A percentile compares a stretch with the other conserved stretches of the same genome.
These are phyloP conservation scores for Polypterus bichir DNA, from an alignment of 2,113 vertebrate genomes.

Conservation along the genomic window DNA sequence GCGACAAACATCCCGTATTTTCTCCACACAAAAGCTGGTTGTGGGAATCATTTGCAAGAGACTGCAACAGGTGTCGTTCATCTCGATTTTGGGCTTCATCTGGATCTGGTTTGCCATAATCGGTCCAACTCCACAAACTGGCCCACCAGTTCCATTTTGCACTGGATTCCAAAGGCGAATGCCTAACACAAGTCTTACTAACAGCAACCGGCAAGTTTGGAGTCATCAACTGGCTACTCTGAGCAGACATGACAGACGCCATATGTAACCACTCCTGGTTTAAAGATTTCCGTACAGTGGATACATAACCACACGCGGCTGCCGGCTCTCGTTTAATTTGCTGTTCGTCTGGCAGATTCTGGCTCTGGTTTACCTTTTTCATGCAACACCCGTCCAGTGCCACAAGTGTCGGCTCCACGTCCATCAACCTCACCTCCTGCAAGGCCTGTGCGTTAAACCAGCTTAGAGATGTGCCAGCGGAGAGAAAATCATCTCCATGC, in stretches of 20 bases:
- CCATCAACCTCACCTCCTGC: slow-evolving; percentile 26
- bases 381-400: no score
- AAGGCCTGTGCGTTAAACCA: slow-evolving; percentile 33
- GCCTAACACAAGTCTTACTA: no score
- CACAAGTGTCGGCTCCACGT: slow-evolving; percentile 1
- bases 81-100: no score
- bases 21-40: slow-evolving; percentile 26
- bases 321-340: slow-evolving; percentile 8
- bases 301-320: not conserved
- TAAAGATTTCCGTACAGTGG: slow-evolving; percentile 21
- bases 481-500: slow-evolving; percentile 8
- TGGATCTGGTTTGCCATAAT: slow-evolving; percentile 5
- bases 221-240: no score
- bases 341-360: no score
- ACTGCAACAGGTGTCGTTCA: no score
- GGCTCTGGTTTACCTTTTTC: no score
- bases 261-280: slow-evolving; percentile 13
- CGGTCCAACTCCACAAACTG: slow-evolving; percentile 22
- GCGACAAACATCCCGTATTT: slow-evolving; percentile 31
- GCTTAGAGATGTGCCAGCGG: not conserved
- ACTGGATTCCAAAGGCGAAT: no score
- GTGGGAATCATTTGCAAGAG: no score
- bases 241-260: no score
- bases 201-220: no score
- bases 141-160: slow-evolving; percentile 23